Conservation (phyloP, 2,113 vertebrate genomes). For the Datnioides undecimradiatus region DNA sequence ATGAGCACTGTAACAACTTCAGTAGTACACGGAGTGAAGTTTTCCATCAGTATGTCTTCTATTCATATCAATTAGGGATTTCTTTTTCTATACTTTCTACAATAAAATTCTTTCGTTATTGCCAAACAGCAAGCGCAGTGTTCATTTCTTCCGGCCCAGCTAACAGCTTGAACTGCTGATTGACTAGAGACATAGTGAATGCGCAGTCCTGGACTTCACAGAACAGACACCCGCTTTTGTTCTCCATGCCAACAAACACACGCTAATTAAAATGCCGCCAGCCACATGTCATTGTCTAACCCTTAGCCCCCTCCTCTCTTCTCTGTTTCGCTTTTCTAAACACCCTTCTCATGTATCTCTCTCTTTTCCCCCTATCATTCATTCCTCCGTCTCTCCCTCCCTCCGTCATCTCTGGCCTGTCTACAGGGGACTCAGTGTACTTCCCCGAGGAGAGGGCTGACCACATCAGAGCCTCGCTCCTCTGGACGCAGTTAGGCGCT, state of each 20-base stretch:
- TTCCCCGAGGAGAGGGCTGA: slow-evolving; percentile 54
- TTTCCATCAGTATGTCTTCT: no score
- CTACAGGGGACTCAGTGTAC: slow-evolving; percentile 46
- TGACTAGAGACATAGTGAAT: slow-evolving; percentile 24
- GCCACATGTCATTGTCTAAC: slow-evolving; percentile 53
- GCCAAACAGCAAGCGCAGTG: background rate
- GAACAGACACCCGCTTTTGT: slow-evolving; percentile 45
- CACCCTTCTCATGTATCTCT: slow-evolving; percentile 43
- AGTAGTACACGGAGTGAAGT: background rate
- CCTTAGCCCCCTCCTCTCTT: slow-evolving; percentile 4
- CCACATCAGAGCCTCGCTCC: slow-evolving; percentile 69
- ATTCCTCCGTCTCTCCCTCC: slow-evolving; percentile 24
- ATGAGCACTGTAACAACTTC: background rate
- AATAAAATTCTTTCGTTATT: background rate
- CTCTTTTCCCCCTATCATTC: slow-evolving; percentile 8
- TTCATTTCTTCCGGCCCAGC: background rate
- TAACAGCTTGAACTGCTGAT: slow-evolving; percentile 31
- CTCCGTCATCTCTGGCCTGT: slow-evolving; percentile 43
- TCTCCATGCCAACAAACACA: slow-evolving; percentile 63
- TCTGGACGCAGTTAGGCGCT: slow-evolving; percentile 65
- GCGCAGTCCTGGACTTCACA: slow-evolving; percentile 20
- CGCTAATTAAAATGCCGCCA: slow-evolving; percentile 65
- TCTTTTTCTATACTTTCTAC: background rate
- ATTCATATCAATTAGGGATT: background rate
- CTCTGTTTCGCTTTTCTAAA: slow-evolving; percentile 43